Evolutionary conservation across 2,888 invertebrate genomes (phyloP), one percentile per base, ranked within the genome.

Genomic region (Gerosis bhagava): DNA sequence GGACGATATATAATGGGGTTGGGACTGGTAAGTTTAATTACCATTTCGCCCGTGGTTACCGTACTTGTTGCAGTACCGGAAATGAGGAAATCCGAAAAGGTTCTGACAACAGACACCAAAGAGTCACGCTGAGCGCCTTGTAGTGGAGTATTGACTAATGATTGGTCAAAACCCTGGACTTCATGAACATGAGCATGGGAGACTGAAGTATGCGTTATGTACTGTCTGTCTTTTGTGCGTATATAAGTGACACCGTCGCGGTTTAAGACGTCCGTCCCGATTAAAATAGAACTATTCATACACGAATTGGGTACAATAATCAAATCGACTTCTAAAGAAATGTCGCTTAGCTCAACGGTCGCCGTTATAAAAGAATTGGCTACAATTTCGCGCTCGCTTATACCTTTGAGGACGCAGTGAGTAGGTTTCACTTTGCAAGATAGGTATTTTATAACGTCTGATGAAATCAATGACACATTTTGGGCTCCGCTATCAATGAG

Each of bases 11-110:
- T 17, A 5, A 37, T 7, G 6, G 37, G 37, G 5, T 7, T 5
- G 3, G 3, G 0, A 5, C 26, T 37, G 2, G 16, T 37, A n/a
- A 37, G 16, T 7, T 5, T 16, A 3, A 37, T 37, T 3, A 3
- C 3, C 37, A 37, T 37, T 16, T 10, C 10, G 8, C 37, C 37
- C 2, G 26, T 37, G 3, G 37, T 26, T n/a, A 37, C 37, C 1
- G 37, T 37, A 6, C 10, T 26, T 1, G 25, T 15, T 5, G 37
- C 37, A 10, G 37, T 37, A 8, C 37, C 26, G n/a, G 37, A 26
- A 16, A 37, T 37, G n/a, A 37, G 3, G 10, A 26, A 37, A 6
- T 16, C 2, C 0, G 25, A n/a, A 10, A 25, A 37, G 1, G 12
- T 3, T 3, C 8, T 6, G 6, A 37, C 13, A 3, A 37, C 11